These are phyloP conservation scores for Ariolimax columbianus DNA, from an alignment of 2,888 invertebrate species.

Conservation along the genomic window DNA sequence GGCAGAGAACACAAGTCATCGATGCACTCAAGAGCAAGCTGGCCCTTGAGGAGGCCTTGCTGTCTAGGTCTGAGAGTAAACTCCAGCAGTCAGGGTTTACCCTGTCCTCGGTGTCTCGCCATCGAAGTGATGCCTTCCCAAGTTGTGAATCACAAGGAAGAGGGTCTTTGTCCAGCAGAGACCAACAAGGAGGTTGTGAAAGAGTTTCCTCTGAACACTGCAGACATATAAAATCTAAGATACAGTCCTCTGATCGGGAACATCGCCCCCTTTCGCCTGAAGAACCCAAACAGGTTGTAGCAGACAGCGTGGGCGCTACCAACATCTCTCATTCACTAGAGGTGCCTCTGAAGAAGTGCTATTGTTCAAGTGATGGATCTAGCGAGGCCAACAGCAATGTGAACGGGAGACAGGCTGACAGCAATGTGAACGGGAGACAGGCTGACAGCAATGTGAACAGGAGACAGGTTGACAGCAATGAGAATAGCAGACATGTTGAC, in stretches of 20 bases:
- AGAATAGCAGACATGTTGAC: too few species aligned
- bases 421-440: not conserved
- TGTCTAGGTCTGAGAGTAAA: conserved; percentile 47
- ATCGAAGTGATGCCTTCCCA: not conserved
- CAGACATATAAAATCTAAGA: conserved; percentile 8
- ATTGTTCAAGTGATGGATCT: not conserved
- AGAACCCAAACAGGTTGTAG: not conserved
- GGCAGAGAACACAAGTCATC: conserved; percentile 62
- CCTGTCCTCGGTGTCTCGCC: conserved; percentile 3
- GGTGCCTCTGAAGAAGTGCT: conserved; percentile 35
- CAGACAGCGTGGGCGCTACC: not conserved
- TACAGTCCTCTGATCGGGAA: conserved; percentile 6
- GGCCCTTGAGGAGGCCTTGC: conserved; percentile 53
- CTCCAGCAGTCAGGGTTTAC: conserved; percentile 34
- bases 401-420: not conserved
- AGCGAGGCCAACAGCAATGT: too few species aligned
- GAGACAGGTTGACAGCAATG: too few species aligned
- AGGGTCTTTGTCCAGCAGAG: not conserved
- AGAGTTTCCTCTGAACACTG: not conserved
- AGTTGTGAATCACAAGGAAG: not conserved
- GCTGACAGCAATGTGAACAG: not conserved
- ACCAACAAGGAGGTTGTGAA: not conserved
- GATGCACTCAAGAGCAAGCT: conserved; percentile 59
- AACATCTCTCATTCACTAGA: conserved; percentile 35
- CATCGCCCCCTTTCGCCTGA: too few species aligned